Evolutionary conservation across 2,888 invertebrate species (phyloP).

Genomic region (Hydraecia micacea): DNA sequence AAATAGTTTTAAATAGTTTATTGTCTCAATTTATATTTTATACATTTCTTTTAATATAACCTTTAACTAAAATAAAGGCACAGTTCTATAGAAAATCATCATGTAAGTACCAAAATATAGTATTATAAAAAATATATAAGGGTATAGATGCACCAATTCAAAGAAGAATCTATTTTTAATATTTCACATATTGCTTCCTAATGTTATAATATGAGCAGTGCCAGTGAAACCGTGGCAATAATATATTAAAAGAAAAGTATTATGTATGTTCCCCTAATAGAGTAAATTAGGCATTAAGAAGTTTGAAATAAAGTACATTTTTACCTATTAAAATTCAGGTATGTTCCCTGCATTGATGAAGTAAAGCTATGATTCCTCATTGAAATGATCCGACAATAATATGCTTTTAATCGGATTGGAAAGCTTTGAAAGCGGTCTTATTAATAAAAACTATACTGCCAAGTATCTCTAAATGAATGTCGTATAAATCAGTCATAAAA

Average conservation of each 20-base stretch:
- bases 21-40: slow-evolving; percentile 50
- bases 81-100: slow-evolving; percentile 64
- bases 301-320: slow-evolving; percentile 80
- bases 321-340: slow-evolving; percentile 29
- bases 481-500: slow-evolving; percentile 16
- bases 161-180: slow-evolving; percentile 85
- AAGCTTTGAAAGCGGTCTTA: slow-evolving; percentile 39
- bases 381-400: slow-evolving; percentile 5
- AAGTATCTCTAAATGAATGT: slow-evolving; percentile 31
- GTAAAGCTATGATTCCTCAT: slow-evolving; percentile 17
- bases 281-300: slow-evolving; percentile 76
- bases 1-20: slow-evolving; percentile 52
- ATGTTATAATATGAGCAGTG: slow-evolving; percentile 69
- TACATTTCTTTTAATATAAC: slow-evolving; percentile 55
- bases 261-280: slow-evolving; percentile 69
- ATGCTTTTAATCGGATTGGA: slow-evolving; percentile 31
- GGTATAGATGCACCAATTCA: slow-evolving; percentile 81
- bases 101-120: slow-evolving; percentile 77
- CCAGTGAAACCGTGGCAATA: slow-evolving; percentile 81
- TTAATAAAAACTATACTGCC: slow-evolving; percentile 39
- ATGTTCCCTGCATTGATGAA: slow-evolving; percentile 14
- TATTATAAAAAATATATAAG: slow-evolving; percentile 73
- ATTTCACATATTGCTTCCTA: slow-evolving; percentile 81
- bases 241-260: slow-evolving; percentile 76
- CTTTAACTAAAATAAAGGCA: slow-evolving; percentile 60